Evolutionary conservation across 2,888 invertebrate species (phyloP), one percentile per base, ranked within the genome.

Genomic region (Hetaerina titia): DNA sequence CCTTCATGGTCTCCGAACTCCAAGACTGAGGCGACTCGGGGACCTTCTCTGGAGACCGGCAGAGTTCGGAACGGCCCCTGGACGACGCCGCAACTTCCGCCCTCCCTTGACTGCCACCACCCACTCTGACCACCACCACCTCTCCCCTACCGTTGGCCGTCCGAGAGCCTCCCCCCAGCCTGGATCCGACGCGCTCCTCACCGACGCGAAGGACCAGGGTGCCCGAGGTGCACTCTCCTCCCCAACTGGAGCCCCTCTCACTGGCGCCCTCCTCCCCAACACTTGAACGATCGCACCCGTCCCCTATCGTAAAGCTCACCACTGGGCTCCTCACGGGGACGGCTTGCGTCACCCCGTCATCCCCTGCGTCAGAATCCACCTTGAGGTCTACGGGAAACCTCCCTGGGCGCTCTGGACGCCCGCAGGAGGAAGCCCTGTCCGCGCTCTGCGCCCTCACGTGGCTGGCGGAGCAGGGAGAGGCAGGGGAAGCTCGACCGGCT

Each of bases 41-140:
- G 57, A 56, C 17, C 57, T 57, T 89, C 57, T 89, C 89, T 56
- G 89, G 89, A 89, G 89, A 57, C 89, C 89, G 89, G 56, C 22
- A 4, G 19, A 8, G 9, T 9, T 57, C 56, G 17, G 57, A 19
- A 19, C 89, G 56, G 56, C 57, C 56, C 57, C 57, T 57, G 19
- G 56, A 17, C 45, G 45, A 17, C 19, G 57, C 56, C 56, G 89
- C 89, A 56, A 89, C 56, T 89, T 57, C 89, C 57, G 56, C 56
- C 89, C 56, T 57, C 89, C 19, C 57, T 56, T 22, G 45, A n/a
- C 45, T 90, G 19, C 69, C 92, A 22, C 92, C 92, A 22, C 92
- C 92, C 22, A 92, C 92, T 31, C 92, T 92, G 4, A 92, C 92
- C 19, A 92, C 92, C n/a, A 92, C 92, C 69, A 92, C 92, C 56